These are phyloP conservation scores for Scaptodrosophila lebanonensis DNA, from an alignment of 1,140 invertebrate species.

Conservation along the genomic window DNA sequence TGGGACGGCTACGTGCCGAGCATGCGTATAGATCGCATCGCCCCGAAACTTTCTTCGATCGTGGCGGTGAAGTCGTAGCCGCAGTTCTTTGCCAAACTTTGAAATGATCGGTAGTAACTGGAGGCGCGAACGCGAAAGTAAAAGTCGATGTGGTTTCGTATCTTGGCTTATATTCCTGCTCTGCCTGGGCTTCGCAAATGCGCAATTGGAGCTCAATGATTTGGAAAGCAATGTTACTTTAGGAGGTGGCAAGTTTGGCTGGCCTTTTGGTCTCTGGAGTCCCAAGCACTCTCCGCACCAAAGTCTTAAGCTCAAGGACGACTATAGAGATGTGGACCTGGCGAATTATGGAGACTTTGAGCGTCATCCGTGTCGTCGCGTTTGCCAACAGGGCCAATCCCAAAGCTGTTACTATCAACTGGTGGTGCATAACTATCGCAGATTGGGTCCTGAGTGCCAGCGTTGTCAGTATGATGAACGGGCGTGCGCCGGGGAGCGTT, in stretches of 20 bases:
- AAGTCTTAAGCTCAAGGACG: constrained; percentile 40
- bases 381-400: constrained; percentile 58
- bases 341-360: constrained; percentile 45
- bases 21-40: constrained; percentile 37
- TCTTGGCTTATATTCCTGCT: constrained; percentile 2
- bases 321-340: constrained; percentile 46
- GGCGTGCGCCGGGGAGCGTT: constrained; percentile 80
- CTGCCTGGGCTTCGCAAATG: neutral
- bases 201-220: neutral
- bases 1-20: constrained; percentile 35
- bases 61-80: constrained; percentile 9
- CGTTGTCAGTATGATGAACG: constrained; percentile 81
- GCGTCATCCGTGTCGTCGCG: constrained; percentile 60
- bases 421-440: constrained; percentile 63
- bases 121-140: constrained; percentile 37
- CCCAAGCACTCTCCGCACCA: neutral
- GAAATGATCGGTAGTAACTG: constrained; percentile 24
- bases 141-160: constrained; percentile 28
- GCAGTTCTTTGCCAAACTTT: constrained; percentile 40
- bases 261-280: constrained; percentile 43
- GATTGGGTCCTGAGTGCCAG: constrained; percentile 79
- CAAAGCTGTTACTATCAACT: constrained; percentile 64
- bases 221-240: neutral
- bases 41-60: constrained; percentile 57
- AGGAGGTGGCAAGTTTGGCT: constrained; percentile 35